A percentile compares a stretch with the other conserved stretches of the same genome.
Evolutionary conservation across 2,113 vertebrate species (phyloP).

Genomic region (rat (Rattus norvegicus)): GRCr8 NC_086022.1:120770501-120771000

Average conservation of each 20-base stretch:
- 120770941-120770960: neutral
- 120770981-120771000: neutral
- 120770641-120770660: too few relatives aligned
- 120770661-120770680: too few relatives aligned
- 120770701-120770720: too few relatives aligned
- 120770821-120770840: neutral
- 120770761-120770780: neutral
- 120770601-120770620: too few relatives aligned
- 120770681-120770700: too few relatives aligned
- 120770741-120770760: neutral
- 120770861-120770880: neutral
- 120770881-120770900: neutral
- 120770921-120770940: neutral
- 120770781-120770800: neutral
- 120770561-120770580: too few relatives aligned
- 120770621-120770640: too few relatives aligned
- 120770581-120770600: too few relatives aligned
- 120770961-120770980: neutral
- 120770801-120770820: neutral
- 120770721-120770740: too few relatives aligned
- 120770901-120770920: neutral
- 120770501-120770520: neutral
- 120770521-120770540: neutral
- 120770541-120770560: neutral
- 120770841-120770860: neutral